Evolutionary conservation across 2,888 invertebrate species (phyloP).

Genomic region (Melanostoma mellinum): DNA sequence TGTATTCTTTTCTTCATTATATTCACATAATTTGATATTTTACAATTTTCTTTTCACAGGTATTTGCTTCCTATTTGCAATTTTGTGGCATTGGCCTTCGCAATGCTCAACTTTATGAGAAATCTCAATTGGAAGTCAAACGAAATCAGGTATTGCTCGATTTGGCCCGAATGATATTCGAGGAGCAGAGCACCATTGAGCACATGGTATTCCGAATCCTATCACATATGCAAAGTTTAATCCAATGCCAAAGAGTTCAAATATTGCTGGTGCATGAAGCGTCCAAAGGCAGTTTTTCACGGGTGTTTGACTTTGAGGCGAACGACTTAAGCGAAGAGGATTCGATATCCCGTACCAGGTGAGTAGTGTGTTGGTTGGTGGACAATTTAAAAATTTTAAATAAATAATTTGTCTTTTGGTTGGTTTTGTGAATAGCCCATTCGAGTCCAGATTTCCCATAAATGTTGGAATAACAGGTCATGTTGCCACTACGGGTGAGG

Average conservation of each 20-base stretch:
- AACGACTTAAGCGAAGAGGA: conserved; percentile 93
- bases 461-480: conserved; percentile 97
- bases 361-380: conserved; percentile 75
- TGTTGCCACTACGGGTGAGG: conserved; percentile 97
- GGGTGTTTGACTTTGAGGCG: conserved; percentile 96
- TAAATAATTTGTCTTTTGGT: not conserved
- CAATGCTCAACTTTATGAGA: conserved; percentile 97
- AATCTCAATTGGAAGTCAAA: conserved; percentile 96
- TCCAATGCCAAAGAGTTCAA: conserved; percentile 97
- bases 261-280: conserved; percentile 95
- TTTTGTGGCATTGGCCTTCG: conserved; percentile 97
- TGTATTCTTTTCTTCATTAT: not conserved
- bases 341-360: conserved; percentile 90
- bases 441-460: conserved; percentile 96
- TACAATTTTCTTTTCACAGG: conserved; percentile 81
- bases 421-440: conserved; percentile 85
- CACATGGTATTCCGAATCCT: conserved; percentile 96
- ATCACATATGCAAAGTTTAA: conserved; percentile 95
- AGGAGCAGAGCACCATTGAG: conserved; percentile 97
- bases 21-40: not conserved
- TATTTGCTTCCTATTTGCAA: conserved; percentile 95
- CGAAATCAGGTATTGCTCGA: conserved; percentile 96
- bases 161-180: conserved; percentile 97
- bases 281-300: conserved; percentile 95
- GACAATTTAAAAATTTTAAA: conserved; percentile 7